A percentile compares a stretch with the other conserved stretches of the same genome.
Evolutionary conservation across 1,140 invertebrate genomes (phyloP).

Genomic region (Zaprionus ornatus): DNA sequence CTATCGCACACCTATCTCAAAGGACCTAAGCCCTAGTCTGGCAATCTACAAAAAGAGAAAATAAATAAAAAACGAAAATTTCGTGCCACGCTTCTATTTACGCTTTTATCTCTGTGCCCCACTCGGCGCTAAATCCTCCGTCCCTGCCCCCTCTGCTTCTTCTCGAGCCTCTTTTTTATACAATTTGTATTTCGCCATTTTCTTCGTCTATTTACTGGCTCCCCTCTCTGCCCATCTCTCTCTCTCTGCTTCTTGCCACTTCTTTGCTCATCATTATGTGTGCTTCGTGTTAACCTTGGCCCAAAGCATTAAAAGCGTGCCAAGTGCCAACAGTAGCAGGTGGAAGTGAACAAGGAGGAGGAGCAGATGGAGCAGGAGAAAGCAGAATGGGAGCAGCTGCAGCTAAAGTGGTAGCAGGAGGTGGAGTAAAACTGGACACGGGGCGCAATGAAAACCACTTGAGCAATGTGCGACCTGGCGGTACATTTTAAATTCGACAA

Average conservation of each 20-base stretch:
- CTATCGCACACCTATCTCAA: constrained; percentile 26
- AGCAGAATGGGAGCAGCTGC: not conserved
- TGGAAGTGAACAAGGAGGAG: not conserved
- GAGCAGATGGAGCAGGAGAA: not conserved
- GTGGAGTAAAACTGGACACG: constrained; percentile 32
- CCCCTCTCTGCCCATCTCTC: not conserved
- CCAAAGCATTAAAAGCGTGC: constrained; percentile 75
- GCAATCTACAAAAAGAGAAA: constrained; percentile 40
- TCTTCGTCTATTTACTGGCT: constrained; percentile 66
- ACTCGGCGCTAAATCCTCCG: constrained; percentile 20
- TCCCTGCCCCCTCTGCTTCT: not conserved
- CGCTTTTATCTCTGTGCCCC: constrained; percentile 74
- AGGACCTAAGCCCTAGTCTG: constrained; percentile 31
- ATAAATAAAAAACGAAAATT: constrained; percentile 48
- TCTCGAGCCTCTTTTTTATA: constrained; percentile 60
- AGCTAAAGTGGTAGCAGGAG: constrained; percentile 5
- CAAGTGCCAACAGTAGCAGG: constrained; percentile 54
- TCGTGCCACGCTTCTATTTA: constrained; percentile 77
- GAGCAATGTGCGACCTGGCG: constrained; percentile 1
- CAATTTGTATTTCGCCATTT: constrained; percentile 76
- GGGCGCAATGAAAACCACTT: not conserved
- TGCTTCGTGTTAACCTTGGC: constrained; percentile 68
- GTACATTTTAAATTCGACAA: constrained; percentile 69
- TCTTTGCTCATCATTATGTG: constrained; percentile 50
- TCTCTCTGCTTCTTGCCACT: constrained; percentile 23